A percentile compares a stretch with the other conserved stretches of the same genome.
These are phyloP conservation scores for Ceratosolen solmsi DNA, from an alignment of 1,140 invertebrate genomes.

Conservation along the genomic window DNA sequence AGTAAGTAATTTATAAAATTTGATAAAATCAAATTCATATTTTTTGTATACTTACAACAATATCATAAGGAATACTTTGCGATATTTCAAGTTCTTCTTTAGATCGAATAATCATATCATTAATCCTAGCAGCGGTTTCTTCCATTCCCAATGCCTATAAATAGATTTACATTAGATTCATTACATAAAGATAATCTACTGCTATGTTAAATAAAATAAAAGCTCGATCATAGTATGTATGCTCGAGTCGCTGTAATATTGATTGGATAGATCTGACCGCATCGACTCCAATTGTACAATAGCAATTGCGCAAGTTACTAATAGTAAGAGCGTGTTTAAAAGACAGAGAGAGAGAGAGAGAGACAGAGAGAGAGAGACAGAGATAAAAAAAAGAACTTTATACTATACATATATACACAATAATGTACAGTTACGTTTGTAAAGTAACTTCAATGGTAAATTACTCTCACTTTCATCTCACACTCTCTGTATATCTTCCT, in stretches of 20 bases:
- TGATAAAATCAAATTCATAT: neutral
- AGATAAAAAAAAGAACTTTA: slow-evolving; percentile 1
- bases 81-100: slow-evolving; percentile 80
- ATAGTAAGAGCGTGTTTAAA: no score
- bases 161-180: neutral
- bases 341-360: neutral
- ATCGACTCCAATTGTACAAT: slow-evolving; percentile 49
- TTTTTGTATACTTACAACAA: slow-evolving; percentile 77
- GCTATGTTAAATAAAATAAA: neutral
- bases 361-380: slow-evolving; percentile 23
- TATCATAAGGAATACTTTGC: slow-evolving; percentile 76
- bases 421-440: no score
- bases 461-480: neutral
- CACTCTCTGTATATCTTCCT: no score
- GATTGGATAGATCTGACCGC: slow-evolving; percentile 53
- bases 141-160: slow-evolving; percentile 80
- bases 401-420: no score
- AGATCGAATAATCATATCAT: slow-evolving; percentile 81
- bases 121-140: slow-evolving; percentile 83
- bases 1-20: no score
- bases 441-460: neutral
- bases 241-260: slow-evolving; percentile 29
- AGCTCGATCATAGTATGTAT: neutral
- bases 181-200: neutral
- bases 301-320: slow-evolving; percentile 23